These are phyloP conservation scores for Tortricodes alternella DNA, from an alignment of 2,888 invertebrate genomes.

Conservation along the genomic window DNA sequence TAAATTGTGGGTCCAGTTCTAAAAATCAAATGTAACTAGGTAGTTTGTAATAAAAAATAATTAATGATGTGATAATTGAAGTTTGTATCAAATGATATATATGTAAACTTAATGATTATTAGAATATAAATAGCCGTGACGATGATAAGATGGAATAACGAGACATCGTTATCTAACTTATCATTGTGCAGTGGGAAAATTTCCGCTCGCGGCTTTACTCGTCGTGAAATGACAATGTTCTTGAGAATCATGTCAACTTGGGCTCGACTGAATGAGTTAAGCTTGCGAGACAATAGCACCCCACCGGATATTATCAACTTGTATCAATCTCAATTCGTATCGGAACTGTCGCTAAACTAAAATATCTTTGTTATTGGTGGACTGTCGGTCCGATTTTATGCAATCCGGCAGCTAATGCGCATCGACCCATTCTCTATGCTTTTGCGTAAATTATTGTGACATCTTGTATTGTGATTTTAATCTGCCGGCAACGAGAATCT, in stretches of 20 bases:
- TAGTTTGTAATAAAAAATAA: too few species aligned
- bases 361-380: not conserved
- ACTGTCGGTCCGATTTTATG: too few species aligned
- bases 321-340: conserved; percentile 17
- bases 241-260: conserved; percentile 25
- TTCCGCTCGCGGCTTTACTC: conserved; percentile 1
- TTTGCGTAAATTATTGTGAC: too few species aligned
- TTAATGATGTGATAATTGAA: too few species aligned
- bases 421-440: too few species aligned
- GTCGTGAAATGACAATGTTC: conserved; percentile 9
- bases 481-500: too few species aligned
- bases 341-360: not conserved
- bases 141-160: conserved; percentile 3
- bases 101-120: too few species aligned
- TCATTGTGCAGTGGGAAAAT: conserved; percentile 16
- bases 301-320: conserved; percentile 21
- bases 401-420: too few species aligned
- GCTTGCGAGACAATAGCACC: conserved; percentile 25
- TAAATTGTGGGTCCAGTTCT: too few species aligned
- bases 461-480: too few species aligned
- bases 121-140: conserved; percentile 4
- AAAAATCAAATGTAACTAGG: too few species aligned
- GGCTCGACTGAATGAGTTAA: conserved; percentile 21
- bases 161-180: conserved; percentile 18
- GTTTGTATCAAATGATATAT: too few species aligned